Base-by-base conservation (phyloP, 2,888 invertebrate genomes). In the Hirtodrosophila histrioides region DNA sequence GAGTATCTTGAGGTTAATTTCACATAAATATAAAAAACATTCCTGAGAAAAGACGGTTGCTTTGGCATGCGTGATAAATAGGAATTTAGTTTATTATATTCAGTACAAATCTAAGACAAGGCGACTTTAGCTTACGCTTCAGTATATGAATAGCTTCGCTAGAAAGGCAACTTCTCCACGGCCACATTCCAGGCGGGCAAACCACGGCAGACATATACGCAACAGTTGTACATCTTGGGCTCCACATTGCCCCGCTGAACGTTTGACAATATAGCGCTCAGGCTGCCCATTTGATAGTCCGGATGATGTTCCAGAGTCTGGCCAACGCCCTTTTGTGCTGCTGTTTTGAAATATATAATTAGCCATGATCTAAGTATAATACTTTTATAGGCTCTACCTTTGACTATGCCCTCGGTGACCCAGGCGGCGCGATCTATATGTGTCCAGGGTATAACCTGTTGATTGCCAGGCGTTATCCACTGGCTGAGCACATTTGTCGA, bases 401-500 rank as follows among this genome's bases (percentile, higher is more conserved):
- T 85, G 24, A 90, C 77, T 9, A 63, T 54, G 53, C 88, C 90
- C 48, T 90, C 89, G 44, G 90, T 90, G 33, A 88, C 75, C 93
- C 93, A 93, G 43, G 86, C 66, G 1, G 69, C 58, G 56, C 90
- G 91, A 78, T 93, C 92, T 12, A 93, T 89, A 48, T 89, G 71
- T 39, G 90, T 90, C 93, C 93, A 93, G 71, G 92, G 92, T 17
- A 81, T 60, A 43, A 91, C 76, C 12, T 90, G 85, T 29, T 78
- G 71, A 23, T 91, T 65, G 9, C 70, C 77, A 1, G 91, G 89
- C 10, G 83, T 92, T 35, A 93, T 89, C 93, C 93, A 93, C 39
- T 88, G 88, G 66, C 93, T 93, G 29, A 93, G 80, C 72, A 93
- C 88, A 64, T 91, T 90, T 12, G 92, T 91, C n/a, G 92, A 91